phyloP scores from a whole-genome alignment of 1,140 invertebrate species.

The Venustaconcha ellipsiformis region DNA sequence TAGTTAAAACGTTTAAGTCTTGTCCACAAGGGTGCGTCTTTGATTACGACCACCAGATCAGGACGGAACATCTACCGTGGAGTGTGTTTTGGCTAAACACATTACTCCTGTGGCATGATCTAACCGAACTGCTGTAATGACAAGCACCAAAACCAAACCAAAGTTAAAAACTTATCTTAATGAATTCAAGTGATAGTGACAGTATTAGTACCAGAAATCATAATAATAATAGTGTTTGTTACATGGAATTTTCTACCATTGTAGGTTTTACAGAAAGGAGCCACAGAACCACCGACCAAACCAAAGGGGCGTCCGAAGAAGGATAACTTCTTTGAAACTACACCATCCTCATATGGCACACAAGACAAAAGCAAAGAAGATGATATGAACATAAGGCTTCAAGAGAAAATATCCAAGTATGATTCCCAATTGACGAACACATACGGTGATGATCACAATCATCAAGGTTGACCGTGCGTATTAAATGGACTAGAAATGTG shows the following conservation, averaged over 20 bases:
- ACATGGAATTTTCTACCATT: constrained; percentile 6
- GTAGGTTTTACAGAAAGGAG: constrained; percentile 68
- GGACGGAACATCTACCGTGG: no score
- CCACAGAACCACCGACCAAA: constrained; percentile 68
- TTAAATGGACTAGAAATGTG: no score
- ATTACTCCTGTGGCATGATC: constrained; percentile 7
- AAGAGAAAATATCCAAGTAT: no score
- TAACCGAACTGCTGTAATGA: not conserved
- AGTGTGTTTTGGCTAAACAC: no score
- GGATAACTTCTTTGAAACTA: constrained; percentile 30
- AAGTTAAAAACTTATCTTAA: not conserved
- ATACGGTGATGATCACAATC: no score
- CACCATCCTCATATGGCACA: not conserved
- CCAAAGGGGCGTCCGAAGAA: constrained; percentile 71
- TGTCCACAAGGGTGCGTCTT: no score
- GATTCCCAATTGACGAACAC: no score
- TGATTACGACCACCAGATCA: no score
- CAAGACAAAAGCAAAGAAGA: no score
- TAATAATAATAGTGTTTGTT: not conserved
- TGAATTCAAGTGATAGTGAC: not conserved
- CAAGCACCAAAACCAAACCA: not conserved
- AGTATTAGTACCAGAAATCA: not conserved
- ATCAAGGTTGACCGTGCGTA: no score
- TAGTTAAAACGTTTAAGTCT: no score
- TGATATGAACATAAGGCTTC: no score